phyloP scores from a whole-genome alignment of 2,797 vertebrate genomes.

The Pogonophryne albipinna region DNA sequence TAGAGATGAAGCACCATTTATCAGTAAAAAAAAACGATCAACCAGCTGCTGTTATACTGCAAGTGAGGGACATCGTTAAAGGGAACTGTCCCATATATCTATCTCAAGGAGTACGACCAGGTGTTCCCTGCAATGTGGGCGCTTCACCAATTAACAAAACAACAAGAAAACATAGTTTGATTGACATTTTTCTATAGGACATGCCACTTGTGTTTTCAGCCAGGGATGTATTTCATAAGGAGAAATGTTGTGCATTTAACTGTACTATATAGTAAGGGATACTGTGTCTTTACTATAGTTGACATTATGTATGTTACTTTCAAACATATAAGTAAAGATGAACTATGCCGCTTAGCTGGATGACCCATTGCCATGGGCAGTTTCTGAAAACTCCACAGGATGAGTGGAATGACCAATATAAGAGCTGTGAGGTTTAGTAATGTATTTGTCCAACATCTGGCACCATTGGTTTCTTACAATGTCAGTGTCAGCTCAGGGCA shows the following conservation, averaged over 20 bases:
- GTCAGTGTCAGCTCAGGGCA: conserved; percentile 51
- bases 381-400: conserved; percentile 15
- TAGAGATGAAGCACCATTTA: conserved; percentile 45
- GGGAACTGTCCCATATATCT: conserved; percentile 41
- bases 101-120: conserved; percentile 24
- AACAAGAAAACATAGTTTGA: not conserved
- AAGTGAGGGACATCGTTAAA: conserved; percentile 32
- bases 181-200: not conserved
- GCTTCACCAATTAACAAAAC: not conserved
- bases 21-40: conserved; percentile 45
- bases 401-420: conserved; percentile 7
- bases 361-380: not conserved
- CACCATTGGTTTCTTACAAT: conserved; percentile 44
- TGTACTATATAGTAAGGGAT: too few species aligned
- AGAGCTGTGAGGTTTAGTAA: conserved; percentile 33
- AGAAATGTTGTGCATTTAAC: not conserved
- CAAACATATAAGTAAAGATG: not conserved
- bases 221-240: not conserved
- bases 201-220: not conserved
- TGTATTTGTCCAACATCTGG: conserved; percentile 21
- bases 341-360: conserved; percentile 4
- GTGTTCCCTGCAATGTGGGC: conserved; percentile 4
- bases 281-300: not conserved
- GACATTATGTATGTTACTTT: not conserved
- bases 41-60: conserved; percentile 40